phyloP scores from a whole-genome alignment of 2,888 invertebrate genomes.

The Malthinus seriepunctatus region DNA sequence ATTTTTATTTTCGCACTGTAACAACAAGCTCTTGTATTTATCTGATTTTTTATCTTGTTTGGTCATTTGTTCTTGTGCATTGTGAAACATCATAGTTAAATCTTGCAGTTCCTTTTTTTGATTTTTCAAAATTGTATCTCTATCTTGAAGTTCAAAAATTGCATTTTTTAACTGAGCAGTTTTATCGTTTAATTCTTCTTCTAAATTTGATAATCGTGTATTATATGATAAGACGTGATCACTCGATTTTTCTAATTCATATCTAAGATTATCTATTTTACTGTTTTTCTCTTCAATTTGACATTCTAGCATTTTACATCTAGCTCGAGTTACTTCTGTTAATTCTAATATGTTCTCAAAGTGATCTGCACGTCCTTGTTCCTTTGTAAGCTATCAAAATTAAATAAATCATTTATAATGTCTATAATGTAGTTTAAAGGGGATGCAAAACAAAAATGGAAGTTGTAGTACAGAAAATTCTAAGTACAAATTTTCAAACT shows the following conservation, averaged over 20 bases:
- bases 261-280: constrained; percentile 45
- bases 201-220: constrained; percentile 35
- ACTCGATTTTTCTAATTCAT: constrained; percentile 46
- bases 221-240: constrained; percentile 36
- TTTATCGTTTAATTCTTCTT: constrained; percentile 40
- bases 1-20: constrained; percentile 54
- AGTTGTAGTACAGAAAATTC: too few species aligned
- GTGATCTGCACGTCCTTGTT: constrained; percentile 35
- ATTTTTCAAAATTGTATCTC: constrained; percentile 29
- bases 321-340: constrained; percentile 18
- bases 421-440: too few species aligned
- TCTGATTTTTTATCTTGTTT: constrained; percentile 56
- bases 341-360: constrained; percentile 21
- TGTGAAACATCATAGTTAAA: constrained; percentile 37
- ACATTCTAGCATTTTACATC: constrained; percentile 29
- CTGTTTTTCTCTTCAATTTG: constrained; percentile 47
- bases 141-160: constrained; percentile 14
- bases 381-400: constrained; percentile 33
- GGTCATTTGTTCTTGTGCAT: constrained; percentile 45
- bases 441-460: too few species aligned
- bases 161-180: constrained; percentile 39
- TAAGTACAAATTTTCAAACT: too few species aligned
- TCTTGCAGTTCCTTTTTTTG: constrained; percentile 32
- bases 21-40: constrained; percentile 51
- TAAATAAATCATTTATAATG: neutral